A percentile compares a stretch with the other conserved stretches of the same genome.
These are phyloP conservation scores for Ormia ochracea DNA, from an alignment of 2,888 invertebrate genomes.

Conservation along the genomic window DNA sequence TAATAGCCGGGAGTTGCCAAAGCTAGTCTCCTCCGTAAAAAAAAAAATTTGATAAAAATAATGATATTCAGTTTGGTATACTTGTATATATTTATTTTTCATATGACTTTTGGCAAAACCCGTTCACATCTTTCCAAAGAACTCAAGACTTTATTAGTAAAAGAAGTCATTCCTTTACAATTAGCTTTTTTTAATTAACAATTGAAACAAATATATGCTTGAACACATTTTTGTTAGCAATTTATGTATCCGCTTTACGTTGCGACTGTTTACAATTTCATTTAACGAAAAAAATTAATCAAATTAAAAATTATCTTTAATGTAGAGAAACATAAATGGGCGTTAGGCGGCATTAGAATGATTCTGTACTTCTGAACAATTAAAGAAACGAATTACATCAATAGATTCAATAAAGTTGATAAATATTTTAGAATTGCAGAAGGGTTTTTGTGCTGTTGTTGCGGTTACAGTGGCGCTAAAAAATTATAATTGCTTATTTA, in stretches of 20 bases:
- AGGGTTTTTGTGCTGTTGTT: not conserved
- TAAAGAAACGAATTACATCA: not conserved
- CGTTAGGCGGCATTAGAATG: conserved; percentile 10
- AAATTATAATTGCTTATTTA: not conserved
- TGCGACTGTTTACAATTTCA: conserved; percentile 27
- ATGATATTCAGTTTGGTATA: no score
- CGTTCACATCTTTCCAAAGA: no score
- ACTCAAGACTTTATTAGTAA: not conserved
- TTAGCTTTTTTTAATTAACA: not conserved
- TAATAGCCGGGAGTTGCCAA: no score
- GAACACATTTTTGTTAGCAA: not conserved
- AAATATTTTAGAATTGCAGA: not conserved
- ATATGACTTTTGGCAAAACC: no score
- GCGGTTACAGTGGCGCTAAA: not conserved
- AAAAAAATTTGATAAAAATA: no score
- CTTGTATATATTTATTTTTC: no score
- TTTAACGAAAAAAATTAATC: conserved; percentile 15
- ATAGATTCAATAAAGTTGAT: not conserved
- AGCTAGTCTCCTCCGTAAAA: no score
- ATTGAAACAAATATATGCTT: not conserved
- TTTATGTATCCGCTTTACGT: not conserved
- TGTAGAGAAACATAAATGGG: not conserved
- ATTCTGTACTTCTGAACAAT: not conserved
- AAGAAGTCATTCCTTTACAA: conserved; percentile 7
- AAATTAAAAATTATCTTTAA: conserved; percentile 10